Conservation (phyloP, 2,797 vertebrate genomes). For the Antennarius maculatus region DNA sequence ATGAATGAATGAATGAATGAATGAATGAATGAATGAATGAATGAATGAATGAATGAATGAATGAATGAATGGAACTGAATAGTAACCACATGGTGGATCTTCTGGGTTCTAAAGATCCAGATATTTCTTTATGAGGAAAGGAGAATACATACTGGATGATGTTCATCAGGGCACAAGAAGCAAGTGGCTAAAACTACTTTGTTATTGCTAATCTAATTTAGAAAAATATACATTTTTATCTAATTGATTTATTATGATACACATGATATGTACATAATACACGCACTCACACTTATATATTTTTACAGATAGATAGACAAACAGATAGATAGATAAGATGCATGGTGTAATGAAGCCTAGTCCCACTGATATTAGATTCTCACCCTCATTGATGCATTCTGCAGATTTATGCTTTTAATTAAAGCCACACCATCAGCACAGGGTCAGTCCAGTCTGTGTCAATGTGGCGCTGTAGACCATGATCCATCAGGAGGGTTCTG, state of each 20-base stretch:
- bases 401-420: slow-evolving; percentile 60
- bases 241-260: too few relatives aligned
- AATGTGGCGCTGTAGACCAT: slow-evolving; percentile 43
- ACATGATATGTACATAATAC: too few relatives aligned
- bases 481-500: slow-evolving; percentile 45
- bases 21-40: too few relatives aligned
- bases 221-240: too few relatives aligned
- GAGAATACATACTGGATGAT: too few relatives aligned
- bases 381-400: slow-evolving; percentile 26
- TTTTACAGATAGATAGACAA: too few relatives aligned
- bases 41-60: too few relatives aligned
- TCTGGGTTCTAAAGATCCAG: neutral
- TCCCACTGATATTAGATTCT: slow-evolving; percentile 4
- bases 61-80: neutral
- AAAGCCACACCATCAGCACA: slow-evolving; percentile 29
- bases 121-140: neutral
- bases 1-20: too few relatives aligned
- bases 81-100: neutral
- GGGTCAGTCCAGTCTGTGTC: slow-evolving; percentile 44
- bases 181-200: too few relatives aligned
- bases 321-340: too few relatives aligned
- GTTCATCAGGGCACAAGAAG: neutral
- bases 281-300: too few relatives aligned
- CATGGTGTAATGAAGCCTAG: slow-evolving; percentile 3
- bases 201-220: too few relatives aligned